These are phyloP conservation scores for Pterostichus niger DNA, from an alignment of 2,888 invertebrate species.

Conservation along the genomic window DNA sequence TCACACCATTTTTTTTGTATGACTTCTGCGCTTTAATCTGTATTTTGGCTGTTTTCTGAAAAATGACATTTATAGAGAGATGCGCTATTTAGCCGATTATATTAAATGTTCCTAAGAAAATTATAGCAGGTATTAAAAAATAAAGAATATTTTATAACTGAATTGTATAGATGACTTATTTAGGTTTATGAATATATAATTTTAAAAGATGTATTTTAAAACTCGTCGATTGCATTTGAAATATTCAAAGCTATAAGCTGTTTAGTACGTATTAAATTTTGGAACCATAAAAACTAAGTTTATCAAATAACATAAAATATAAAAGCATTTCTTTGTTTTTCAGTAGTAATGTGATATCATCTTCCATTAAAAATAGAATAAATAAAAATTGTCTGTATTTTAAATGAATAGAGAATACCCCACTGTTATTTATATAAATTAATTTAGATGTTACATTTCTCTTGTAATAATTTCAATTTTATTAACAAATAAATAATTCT, in stretches of 20 bases:
- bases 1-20: too few relatives aligned
- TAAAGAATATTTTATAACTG: too few relatives aligned
- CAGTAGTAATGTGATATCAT: neutral
- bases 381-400: constrained; percentile 8
- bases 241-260: constrained; percentile 7
- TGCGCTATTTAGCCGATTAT: too few relatives aligned
- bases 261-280: constrained; percentile 49
- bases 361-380: constrained; percentile 2
- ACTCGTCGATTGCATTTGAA: constrained; percentile 5
- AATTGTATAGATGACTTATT: too few relatives aligned
- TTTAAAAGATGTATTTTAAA: too few relatives aligned
- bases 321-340: constrained; percentile 38
- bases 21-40: too few relatives aligned
- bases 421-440: neutral
- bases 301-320: constrained; percentile 46
- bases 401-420: neutral
- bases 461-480: neutral
- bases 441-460: constrained; percentile 5
- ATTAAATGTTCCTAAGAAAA: too few relatives aligned
- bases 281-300: constrained; percentile 36
- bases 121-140: too few relatives aligned
- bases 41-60: too few relatives aligned
- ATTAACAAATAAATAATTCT: constrained; percentile 6
- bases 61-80: too few relatives aligned
- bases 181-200: too few relatives aligned